A percentile compares a stretch with the other conserved stretches of the same genome.
Evolutionary conservation across 2,113 vertebrate species (phyloP).

Genomic region (Archilochus colubris): DNA sequence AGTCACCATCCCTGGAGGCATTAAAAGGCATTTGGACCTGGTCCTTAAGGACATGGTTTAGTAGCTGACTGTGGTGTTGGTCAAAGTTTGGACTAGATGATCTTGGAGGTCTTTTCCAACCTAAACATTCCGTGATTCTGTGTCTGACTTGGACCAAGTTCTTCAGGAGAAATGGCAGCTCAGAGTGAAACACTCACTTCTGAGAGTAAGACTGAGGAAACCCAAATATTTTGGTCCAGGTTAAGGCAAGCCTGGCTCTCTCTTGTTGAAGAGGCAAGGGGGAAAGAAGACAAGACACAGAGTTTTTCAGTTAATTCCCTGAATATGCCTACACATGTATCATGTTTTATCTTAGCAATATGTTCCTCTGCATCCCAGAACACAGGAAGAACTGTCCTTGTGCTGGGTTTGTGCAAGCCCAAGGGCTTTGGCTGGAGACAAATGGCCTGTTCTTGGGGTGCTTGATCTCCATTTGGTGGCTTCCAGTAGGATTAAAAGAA

Average conservation of each 20-base stretch:
- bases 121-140: too few relatives aligned
- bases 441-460: not conserved
- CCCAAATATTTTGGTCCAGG: fast-evolving
- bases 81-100: too few relatives aligned
- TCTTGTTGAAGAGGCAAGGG: not conserved
- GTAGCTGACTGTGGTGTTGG: too few relatives aligned
- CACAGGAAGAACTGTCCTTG: not conserved
- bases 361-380: not conserved
- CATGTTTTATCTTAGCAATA: not conserved
- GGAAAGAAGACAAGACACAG: not conserved
- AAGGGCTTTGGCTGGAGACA: not conserved
- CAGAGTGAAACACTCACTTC: not conserved
- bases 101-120: too few relatives aligned
- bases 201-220: not conserved
- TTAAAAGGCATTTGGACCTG: too few relatives aligned
- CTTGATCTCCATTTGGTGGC: not conserved
- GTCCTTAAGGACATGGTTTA: too few relatives aligned
- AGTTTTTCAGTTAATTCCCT: not conserved
- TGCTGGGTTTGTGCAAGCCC: not conserved
- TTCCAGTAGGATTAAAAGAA: not conserved
- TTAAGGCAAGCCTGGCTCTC: not conserved
- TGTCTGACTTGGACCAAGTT: not conserved
- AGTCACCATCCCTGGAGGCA: too few relatives aligned
- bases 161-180: not conserved
- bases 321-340: not conserved